Conservation (phyloP, 2,888 invertebrate species). For the Sesamia inferens region DNA sequence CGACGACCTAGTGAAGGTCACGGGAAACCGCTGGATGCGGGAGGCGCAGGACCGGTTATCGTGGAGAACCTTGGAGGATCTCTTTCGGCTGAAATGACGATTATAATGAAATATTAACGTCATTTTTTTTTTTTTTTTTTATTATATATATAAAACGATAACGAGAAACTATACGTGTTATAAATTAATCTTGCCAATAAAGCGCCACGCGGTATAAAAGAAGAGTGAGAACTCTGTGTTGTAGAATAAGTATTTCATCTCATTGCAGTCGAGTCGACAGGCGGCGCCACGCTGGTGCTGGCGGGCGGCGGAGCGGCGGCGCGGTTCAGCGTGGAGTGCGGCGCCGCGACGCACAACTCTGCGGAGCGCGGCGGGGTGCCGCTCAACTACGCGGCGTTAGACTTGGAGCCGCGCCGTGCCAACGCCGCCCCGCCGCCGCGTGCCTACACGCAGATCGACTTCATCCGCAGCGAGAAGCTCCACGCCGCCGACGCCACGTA, state of each 20-base stretch:
- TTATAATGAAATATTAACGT: too few species aligned
- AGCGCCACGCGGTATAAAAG: too few species aligned
- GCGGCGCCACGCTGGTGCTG: constrained; percentile 63
- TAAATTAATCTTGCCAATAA: too few species aligned
- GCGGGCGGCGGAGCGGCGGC: constrained; percentile 64
- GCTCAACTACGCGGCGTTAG: constrained; percentile 85
- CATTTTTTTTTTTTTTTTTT: too few species aligned
- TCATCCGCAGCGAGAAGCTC: constrained; percentile 91
- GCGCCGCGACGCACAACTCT: constrained; percentile 66
- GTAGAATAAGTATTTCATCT: not conserved
- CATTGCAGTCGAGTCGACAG: constrained; percentile 34
- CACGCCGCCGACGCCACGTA: constrained; percentile 73
- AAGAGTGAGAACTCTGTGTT: not conserved
- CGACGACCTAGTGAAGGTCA: too few species aligned
- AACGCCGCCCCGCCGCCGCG: constrained; percentile 85
- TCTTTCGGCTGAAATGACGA: too few species aligned
- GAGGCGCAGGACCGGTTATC: too few species aligned
- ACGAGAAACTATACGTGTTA: too few species aligned
- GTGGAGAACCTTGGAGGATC: too few species aligned
- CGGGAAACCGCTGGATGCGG: too few species aligned
- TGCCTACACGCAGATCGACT: constrained; percentile 95
- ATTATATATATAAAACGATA: too few species aligned
- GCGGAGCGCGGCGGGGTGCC: constrained; percentile 48
- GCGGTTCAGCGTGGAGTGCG: constrained; percentile 66
- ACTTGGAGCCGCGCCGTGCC: constrained; percentile 81